Evolutionary conservation across 2,797 vertebrate genomes (phyloP).

Genomic region (Hozukius guyotensis): DNA sequence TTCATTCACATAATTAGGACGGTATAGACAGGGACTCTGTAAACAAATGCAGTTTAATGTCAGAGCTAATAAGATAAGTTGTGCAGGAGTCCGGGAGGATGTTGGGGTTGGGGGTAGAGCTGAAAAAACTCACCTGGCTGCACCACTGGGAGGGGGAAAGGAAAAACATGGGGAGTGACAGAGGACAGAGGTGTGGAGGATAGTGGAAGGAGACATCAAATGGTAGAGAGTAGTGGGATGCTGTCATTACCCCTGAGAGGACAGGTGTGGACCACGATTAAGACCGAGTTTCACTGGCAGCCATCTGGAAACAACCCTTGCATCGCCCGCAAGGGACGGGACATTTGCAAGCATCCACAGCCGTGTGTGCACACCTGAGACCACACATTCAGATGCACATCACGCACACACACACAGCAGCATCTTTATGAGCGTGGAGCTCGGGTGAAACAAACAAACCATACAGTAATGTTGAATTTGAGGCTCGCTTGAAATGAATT

Average conservation of each 20-base stretch:
- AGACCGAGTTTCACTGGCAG: conserved; percentile 74
- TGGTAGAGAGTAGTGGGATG: conserved; percentile 54
- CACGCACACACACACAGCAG: not conserved
- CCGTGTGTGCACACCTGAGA: conserved; percentile 15
- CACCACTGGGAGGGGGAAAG: not conserved
- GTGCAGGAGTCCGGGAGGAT: not conserved
- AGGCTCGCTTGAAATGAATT: conserved; percentile 50
- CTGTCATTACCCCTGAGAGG: conserved; percentile 75
- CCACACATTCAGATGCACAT: conserved; percentile 15
- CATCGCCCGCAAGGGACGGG: conserved; percentile 64
- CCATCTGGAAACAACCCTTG: conserved; percentile 78
- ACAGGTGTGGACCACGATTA: conserved; percentile 81
- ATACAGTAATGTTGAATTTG: conserved; percentile 15
- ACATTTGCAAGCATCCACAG: conserved; percentile 60
- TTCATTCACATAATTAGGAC: conserved; percentile 65
- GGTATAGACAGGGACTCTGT: conserved; percentile 4
- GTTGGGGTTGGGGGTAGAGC: not conserved
- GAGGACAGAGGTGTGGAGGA: conserved; percentile 48
- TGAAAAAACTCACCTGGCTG: conserved; percentile 26
- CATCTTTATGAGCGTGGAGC: conserved; percentile 38
- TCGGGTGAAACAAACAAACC: conserved; percentile 57
- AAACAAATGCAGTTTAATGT: conserved; percentile 64
- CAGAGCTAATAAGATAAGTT: conserved; percentile 60
- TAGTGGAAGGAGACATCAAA: conserved; percentile 68
- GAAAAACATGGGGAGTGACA: conserved; percentile 32